Conservation (phyloP, 1,140 invertebrate genomes). For the Sycophila sp. region DNA sequence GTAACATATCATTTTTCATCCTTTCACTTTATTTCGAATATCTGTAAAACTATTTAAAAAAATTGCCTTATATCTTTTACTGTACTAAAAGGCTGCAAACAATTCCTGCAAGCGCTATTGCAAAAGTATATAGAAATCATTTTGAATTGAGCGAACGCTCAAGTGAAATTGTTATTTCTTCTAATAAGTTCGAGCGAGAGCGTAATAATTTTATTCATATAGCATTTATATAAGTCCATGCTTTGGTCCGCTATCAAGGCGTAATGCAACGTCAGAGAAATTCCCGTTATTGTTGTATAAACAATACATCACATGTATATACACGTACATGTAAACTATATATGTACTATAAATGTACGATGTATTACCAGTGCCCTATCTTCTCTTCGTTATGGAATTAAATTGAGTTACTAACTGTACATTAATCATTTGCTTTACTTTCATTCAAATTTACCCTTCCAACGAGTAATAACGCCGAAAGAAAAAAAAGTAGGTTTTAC, state of each 20-base stretch:
- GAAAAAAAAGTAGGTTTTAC: too few species aligned
- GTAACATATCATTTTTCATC: too few species aligned
- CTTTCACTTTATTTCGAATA: too few species aligned
- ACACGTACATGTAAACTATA: not conserved
- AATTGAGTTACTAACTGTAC: not conserved
- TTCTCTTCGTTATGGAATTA: not conserved
- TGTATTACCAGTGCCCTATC: not conserved
- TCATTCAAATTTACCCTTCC: too few species aligned
- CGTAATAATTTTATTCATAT: too few species aligned
- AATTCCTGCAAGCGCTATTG: too few species aligned
- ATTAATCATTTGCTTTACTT: not conserved
- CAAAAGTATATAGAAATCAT: not conserved
- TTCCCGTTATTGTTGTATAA: not conserved
- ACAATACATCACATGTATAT: not conserved
- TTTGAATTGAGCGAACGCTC: not conserved
- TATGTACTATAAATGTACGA: conserved; percentile 1
- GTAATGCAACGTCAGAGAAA: not conserved
- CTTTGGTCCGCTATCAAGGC: not conserved
- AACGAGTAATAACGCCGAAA: too few species aligned
- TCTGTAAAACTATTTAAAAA: too few species aligned
- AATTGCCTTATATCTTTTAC: too few species aligned
- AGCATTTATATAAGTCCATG: too few species aligned
- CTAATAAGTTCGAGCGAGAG: too few species aligned
- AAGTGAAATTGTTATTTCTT: too few species aligned
- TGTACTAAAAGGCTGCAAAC: not conserved